phyloP scores from a whole-genome alignment of 2,888 invertebrate species.

The Drosophila anomalata region DNA sequence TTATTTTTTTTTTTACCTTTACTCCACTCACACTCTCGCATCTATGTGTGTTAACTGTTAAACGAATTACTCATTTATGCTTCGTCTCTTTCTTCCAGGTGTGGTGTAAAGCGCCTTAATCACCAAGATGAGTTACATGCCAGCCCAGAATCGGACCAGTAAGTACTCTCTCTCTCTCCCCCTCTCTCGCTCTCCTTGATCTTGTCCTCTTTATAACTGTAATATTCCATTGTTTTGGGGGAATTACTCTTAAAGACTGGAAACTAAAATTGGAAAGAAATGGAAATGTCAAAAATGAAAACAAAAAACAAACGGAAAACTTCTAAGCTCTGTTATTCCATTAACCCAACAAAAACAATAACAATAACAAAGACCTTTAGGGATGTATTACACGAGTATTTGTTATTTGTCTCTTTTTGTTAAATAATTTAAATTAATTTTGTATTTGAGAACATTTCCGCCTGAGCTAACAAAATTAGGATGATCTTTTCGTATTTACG shows the following conservation, averaged over 20 bases:
- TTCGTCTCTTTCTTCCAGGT: conserved; percentile 83
- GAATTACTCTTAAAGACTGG: not conserved
- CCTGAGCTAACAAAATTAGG: conserved; percentile 21
- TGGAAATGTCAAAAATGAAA: too few relatives aligned
- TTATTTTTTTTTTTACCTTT: not conserved
- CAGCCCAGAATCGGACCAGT: conserved; percentile 93
- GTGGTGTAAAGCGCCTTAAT: conserved; percentile 88
- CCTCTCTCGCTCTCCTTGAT: not conserved
- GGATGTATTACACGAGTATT: too few relatives aligned
- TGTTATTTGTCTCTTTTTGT: not conserved
- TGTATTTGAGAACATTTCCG: conserved; percentile 20
- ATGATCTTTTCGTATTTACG: conserved; percentile 27
- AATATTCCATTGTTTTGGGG: not conserved
- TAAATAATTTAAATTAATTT: conserved; percentile 18
- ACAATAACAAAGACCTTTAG: too few relatives aligned
- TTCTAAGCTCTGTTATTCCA: too few relatives aligned
- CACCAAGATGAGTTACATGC: conserved; percentile 93
- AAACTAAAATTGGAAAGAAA: too few relatives aligned
- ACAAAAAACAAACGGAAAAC: too few relatives aligned
- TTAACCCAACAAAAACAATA: too few relatives aligned
- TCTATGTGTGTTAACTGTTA: conserved; percentile 17
- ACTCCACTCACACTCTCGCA: not conserved
- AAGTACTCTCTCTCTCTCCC: conserved; percentile 84
- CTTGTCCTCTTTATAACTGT: not conserved
- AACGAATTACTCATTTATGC: conserved; percentile 26